Evolutionary conservation across 1,140 invertebrate species (phyloP).

Genomic region (Phocides pigmalion): DNA sequence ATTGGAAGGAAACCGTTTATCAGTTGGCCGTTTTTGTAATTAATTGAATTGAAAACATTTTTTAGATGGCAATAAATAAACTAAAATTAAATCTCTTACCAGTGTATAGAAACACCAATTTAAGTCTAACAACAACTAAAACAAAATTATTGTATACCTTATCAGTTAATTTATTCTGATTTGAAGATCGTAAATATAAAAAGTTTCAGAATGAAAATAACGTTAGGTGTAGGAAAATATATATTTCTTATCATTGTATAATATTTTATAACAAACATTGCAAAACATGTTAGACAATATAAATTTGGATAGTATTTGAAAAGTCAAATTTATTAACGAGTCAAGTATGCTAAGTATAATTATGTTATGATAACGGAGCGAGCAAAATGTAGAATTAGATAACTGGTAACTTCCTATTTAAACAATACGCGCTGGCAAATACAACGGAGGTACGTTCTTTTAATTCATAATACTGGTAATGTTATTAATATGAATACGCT

Average conservation of each 20-base stretch:
- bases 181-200: too few relatives aligned
- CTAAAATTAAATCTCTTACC: too few relatives aligned
- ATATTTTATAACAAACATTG: neutral
- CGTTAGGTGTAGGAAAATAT: too few relatives aligned
- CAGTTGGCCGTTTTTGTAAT: neutral
- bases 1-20: neutral
- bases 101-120: too few relatives aligned
- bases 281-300: conserved; percentile 1
- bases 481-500: too few relatives aligned
- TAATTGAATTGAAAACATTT: too few relatives aligned
- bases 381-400: conserved; percentile 64
- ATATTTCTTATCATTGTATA: neutral
- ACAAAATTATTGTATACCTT: too few relatives aligned
- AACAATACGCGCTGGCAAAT: conserved; percentile 50
- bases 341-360: neutral
- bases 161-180: too few relatives aligned
- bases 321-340: neutral
- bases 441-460: conserved; percentile 11
- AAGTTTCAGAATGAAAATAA: too few relatives aligned
- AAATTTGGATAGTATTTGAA: neutral
- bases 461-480: neutral
- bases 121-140: too few relatives aligned
- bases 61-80: too few relatives aligned
- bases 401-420: conserved; percentile 69
- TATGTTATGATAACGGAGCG: conserved; percentile 37